phyloP scores from a whole-genome alignment of 1,140 invertebrate genomes.

The Anthonomus grandis region DNA sequence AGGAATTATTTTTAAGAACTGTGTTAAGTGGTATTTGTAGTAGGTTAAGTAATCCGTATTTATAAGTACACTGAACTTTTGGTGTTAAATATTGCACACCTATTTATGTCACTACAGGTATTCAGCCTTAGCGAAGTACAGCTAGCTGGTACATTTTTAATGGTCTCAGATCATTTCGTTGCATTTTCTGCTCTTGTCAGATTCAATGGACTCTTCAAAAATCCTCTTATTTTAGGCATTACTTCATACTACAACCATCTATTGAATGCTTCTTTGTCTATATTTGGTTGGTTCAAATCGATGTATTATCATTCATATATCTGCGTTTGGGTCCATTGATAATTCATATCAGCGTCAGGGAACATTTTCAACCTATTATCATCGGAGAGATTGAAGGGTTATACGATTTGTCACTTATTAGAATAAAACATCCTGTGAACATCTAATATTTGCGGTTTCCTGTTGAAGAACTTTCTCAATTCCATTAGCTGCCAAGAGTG shows the following conservation, averaged over 20 bases:
- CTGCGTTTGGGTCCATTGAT: background rate
- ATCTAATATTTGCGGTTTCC: background rate
- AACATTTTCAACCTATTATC: no score
- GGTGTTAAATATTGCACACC: background rate
- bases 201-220: no score
- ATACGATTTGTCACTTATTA: background rate
- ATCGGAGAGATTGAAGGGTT: no score
- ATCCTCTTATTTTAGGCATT: no score
- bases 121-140: no score
- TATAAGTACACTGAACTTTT: background rate
- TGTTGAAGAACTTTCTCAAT: background rate
- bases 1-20: background rate
- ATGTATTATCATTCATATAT: background rate
- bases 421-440: background rate
- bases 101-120: background rate
- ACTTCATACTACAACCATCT: no score
- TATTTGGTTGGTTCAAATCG: background rate
- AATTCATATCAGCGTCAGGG: background rate
- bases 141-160: no score
- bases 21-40: background rate
- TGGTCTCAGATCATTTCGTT: no score
- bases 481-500: background rate
- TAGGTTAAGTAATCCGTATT: background rate
- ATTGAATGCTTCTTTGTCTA: no score
- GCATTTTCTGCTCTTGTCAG: no score